These are phyloP conservation scores for Eumacrocentrus americanus DNA, from an alignment of 2,888 invertebrate genomes.

Conservation along the genomic window DNA sequence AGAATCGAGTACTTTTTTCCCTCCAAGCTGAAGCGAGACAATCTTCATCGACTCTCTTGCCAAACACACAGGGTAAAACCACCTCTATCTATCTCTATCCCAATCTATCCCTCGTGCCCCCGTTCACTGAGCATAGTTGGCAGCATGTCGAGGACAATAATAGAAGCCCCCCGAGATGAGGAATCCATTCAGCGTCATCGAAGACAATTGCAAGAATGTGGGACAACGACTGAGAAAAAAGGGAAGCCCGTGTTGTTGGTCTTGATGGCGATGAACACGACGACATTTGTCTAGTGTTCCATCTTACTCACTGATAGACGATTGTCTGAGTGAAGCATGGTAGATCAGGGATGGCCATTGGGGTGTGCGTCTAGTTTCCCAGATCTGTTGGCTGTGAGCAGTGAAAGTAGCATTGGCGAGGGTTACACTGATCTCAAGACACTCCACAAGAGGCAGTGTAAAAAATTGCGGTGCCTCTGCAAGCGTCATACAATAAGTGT, in stretches of 20 bases:
- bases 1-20: background rate
- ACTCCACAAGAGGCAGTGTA: constrained; percentile 52
- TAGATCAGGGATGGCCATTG: constrained; percentile 55
- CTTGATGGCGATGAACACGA: constrained; percentile 1
- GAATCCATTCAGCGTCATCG: constrained; percentile 31
- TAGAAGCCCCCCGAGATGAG: constrained; percentile 13
- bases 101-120: constrained; percentile 1
- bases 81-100: background rate
- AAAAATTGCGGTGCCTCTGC: constrained; percentile 56
- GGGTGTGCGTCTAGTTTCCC: constrained; percentile 48
- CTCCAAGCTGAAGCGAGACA: background rate
- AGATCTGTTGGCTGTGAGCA: constrained; percentile 52
- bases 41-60: constrained; percentile 4
- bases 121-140: constrained; percentile 22
- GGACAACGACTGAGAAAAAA: constrained; percentile 21
- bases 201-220: constrained; percentile 31
- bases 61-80: constrained; percentile 15
- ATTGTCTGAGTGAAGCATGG: constrained; percentile 50
- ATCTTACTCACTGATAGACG: background rate
- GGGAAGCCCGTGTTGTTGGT: background rate
- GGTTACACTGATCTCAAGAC: constrained; percentile 51
- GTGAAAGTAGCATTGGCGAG: constrained; percentile 36
- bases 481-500: constrained; percentile 57
- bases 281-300: constrained; percentile 5
- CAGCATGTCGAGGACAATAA: constrained; percentile 32